Evolutionary conservation across 2,113 vertebrate species (phyloP), one percentile per base, ranked within the genome.

Genomic region (Antennarius striatus): DNA sequence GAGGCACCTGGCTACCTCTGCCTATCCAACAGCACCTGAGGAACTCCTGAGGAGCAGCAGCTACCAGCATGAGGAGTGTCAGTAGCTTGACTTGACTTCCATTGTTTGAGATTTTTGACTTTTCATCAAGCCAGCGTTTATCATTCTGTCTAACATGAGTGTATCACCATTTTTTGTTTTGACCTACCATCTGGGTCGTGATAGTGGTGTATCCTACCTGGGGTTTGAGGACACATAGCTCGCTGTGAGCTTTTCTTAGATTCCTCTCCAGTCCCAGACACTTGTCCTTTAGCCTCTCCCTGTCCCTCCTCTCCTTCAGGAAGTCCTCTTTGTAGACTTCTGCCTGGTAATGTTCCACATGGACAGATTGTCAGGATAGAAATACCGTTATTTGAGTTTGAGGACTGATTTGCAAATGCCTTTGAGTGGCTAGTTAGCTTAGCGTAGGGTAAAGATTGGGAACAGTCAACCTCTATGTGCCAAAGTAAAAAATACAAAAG

Each of bases 251-350:
- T 11, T 71, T 89, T 4, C 49, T 75, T 13, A 62, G 88, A 36
- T 51, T 75, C 7, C 62, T 82, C 70, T 90, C 81, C 6, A 88
- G 73, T 12, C 87, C 82, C 71, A 79, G 53, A 53, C 71, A 75
- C 39, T 84, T 88, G 2, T 28, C 79, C 6, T 86, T 83, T 0
- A 91, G 81, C 51, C 51, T 85, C 67, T 87, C 86, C 9, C 86
- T 49, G 79, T 91, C 90, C n/a, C 5, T 73, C 1, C 87, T 69
- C 77, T 90, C 90, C 16, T 59, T 91, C 46, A 79, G 0, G 9
- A 91, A 90, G 85, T 91, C 90, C 10, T 91, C 90, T 60, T 85
- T 87, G 63, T 88, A 88, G n/a, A 88, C 70, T 22, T 87, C 71
- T 0, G 86, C 89, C 90, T 91, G n/a, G 42, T 59, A 13, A 16